Conservation (phyloP, 2,113 vertebrate species). For the Passer montanus region DNA sequence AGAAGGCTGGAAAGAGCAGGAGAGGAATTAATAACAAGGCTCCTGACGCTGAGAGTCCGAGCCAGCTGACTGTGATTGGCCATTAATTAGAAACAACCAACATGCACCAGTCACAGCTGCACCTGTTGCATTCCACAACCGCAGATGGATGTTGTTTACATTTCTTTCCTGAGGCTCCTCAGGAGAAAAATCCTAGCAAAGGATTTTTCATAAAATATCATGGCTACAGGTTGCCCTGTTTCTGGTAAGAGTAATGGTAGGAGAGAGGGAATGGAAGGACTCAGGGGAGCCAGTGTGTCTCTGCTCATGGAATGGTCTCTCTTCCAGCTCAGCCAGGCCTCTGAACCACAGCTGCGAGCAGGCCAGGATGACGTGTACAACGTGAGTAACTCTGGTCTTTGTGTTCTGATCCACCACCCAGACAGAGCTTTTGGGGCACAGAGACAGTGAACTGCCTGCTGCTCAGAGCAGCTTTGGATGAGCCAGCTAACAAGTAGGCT, state of each 20-base stretch:
- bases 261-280: background rate
- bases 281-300: background rate
- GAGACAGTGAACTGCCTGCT: background rate
- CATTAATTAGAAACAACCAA: too few species aligned
- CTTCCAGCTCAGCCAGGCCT: slow-evolving; percentile 44
- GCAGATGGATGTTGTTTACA: too few species aligned
- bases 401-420: background rate
- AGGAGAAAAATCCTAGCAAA: too few species aligned
- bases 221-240: background rate
- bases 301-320: background rate
- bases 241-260: background rate
- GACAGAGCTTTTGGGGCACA: background rate
- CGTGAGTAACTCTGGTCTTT: slow-evolving; percentile 17
- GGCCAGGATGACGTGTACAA: slow-evolving; percentile 51
- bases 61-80: too few species aligned
- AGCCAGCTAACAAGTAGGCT: background rate
- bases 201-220: too few species aligned
- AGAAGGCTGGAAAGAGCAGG: too few species aligned
- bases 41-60: too few species aligned
- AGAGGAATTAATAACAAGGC: too few species aligned
- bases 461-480: background rate
- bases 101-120: too few species aligned
- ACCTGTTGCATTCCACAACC: too few species aligned
- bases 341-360: background rate
- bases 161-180: too few species aligned